Percentiles rank a stretch among this genome's conserved stretches.
Conservation (phyloP, 2,888 invertebrate species). For the Agrochola circellaris region DNA sequence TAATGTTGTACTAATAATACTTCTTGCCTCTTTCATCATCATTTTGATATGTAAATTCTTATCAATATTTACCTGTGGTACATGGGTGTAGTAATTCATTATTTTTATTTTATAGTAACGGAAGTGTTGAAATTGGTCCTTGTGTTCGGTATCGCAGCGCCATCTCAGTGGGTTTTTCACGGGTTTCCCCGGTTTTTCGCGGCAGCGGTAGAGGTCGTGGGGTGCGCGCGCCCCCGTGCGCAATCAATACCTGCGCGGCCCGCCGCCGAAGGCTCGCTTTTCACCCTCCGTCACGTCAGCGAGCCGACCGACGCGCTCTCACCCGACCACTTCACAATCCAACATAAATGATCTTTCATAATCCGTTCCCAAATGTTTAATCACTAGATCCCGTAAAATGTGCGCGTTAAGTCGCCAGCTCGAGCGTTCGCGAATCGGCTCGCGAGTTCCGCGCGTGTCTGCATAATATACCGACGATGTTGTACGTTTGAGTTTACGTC, state of each 20-base stretch:
- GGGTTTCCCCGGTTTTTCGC: constrained; percentile 78
- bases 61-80: constrained; percentile 6
- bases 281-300: constrained; percentile 85
- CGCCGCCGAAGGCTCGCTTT: constrained; percentile 76
- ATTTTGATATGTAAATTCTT: background rate
- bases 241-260: constrained; percentile 87
- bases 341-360: constrained; percentile 65
- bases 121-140: constrained; percentile 28
- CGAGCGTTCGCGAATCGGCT: constrained; percentile 52
- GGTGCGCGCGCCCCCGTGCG: constrained; percentile 76
- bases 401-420: constrained; percentile 61
- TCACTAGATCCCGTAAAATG: constrained; percentile 73
- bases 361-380: constrained; percentile 64
- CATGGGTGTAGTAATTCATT: constrained; percentile 1
- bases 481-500: constrained; percentile 71
- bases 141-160: constrained; percentile 72
- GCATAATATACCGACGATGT: constrained; percentile 66
- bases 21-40: background rate
- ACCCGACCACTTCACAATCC: constrained; percentile 59
- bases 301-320: constrained; percentile 75
- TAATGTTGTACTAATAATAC: background rate
- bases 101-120: constrained; percentile 8
- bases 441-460: constrained; percentile 64
- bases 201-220: constrained; percentile 80
- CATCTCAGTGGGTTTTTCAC: constrained; percentile 78